Base-by-base conservation (phyloP, 23 tunicate genomes). In the Ciona savignyi region DNA sequence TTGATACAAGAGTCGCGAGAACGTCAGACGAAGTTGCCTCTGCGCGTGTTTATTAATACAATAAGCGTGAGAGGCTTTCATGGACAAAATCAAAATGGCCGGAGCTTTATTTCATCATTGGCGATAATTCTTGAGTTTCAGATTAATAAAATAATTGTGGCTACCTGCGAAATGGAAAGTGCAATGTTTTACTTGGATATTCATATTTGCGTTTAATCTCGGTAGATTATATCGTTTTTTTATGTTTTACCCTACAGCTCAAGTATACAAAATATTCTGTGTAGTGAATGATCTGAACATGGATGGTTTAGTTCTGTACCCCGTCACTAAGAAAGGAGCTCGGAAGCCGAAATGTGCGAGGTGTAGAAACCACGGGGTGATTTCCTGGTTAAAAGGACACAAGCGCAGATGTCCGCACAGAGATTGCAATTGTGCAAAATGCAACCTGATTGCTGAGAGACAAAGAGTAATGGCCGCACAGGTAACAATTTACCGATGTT, bases 301-400 rank as follows among this genome's bases (percentile, higher is more conserved):
- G 76, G 76, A 72, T 29, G 93, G 85, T 1, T 26, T 93, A 20
- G 77, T 86, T 22, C 66, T 88, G 1, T 93, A 93, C 62, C 98
- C 98, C 9, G 72, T 80, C 6, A 93, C 98, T 0, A 88, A 93
- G 42, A 82, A 84, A 68, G 99, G 95, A 33, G 90, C 95, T 20
- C 81, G 99, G 34, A 87, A 87, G 60, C 99, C 99, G 49, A 94
- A 94, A 79, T 94, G 99, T 63, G 99, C 99, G 26, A 80, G 99
- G 30, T 94, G 99, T 56, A 80, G 99, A 25, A 94, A 94, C 70
- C 99, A 94, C 67, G 99, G 99, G 0, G 78, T 87, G 30, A 94
- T 87, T 20, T 83, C 90, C 27, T 87, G 95, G 95, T 68, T 94
- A 71, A 94, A 94, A 79, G 99, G 99, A 25, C 99, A 94, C 86